Percentiles rank a stretch among this genome's conserved stretches.
These are phyloP conservation scores for Cyprinodon tularosa DNA, from an alignment of 2,113 vertebrate genomes.

Conservation along the genomic window DNA sequence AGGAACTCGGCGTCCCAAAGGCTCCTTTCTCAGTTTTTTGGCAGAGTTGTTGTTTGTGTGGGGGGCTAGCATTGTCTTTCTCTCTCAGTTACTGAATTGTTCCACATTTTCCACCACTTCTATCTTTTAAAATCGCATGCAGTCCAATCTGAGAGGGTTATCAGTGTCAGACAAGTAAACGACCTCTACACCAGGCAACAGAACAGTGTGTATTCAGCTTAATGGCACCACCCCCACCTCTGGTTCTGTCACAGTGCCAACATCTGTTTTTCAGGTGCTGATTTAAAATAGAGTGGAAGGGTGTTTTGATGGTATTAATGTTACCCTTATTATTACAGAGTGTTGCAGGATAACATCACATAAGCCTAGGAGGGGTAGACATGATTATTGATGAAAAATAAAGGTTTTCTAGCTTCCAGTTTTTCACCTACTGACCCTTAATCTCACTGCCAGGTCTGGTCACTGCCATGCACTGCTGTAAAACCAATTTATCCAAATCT, in stretches of 20 bases:
- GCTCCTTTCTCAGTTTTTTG: slow-evolving; percentile 31
- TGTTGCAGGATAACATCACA: neutral
- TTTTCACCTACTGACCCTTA: slow-evolving; percentile 18
- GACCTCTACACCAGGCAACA: slow-evolving; percentile 4
- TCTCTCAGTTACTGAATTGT: slow-evolving; percentile 31
- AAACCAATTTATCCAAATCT: neutral
- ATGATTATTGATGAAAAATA: slow-evolving; percentile 2
- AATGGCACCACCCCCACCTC: neutral
- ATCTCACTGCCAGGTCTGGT: neutral
- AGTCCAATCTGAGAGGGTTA: slow-evolving; percentile 19
- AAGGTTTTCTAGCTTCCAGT: neutral
- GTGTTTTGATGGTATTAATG: neutral
- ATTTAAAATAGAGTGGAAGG: neutral
- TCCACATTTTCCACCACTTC: slow-evolving; percentile 50
- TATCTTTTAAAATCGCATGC: slow-evolving; percentile 24
- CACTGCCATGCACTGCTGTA: neutral
- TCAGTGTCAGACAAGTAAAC: slow-evolving; percentile 13
- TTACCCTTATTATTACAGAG: neutral
- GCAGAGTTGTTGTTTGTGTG: slow-evolving; percentile 34
- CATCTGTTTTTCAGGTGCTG: too few relatives aligned
- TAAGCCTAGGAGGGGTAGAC: neutral
- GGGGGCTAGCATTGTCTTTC: slow-evolving; percentile 15
- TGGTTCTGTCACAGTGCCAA: too few relatives aligned
- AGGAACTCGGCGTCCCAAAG: slow-evolving; percentile 34
- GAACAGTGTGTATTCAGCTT: slow-evolving; percentile 1